Evolutionary conservation across 2,797 vertebrate species (phyloP), one percentile per base, ranked within the genome.

Genomic region (Sus cebifrons): DNA sequence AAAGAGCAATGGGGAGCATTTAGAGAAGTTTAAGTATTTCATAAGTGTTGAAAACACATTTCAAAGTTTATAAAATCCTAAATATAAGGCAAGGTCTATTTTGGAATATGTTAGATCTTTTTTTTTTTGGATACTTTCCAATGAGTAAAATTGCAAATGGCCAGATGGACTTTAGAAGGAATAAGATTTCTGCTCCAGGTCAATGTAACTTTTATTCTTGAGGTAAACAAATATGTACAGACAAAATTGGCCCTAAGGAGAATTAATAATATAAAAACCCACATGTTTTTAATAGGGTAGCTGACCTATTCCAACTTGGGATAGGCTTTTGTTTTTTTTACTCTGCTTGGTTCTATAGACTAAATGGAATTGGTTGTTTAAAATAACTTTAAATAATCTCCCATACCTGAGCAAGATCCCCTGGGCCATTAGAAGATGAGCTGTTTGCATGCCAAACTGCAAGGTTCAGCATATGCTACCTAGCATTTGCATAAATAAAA

Each of bases 401-500:
- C 5, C 23, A 95, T 79, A 86, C 32, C 75, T 56, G 36, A 83
- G 16, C 5, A 87, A 73, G 18, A 74, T 65, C 54, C 83, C 65
- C 21, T 29, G 21, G 85, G 71, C 49, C 68, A 84, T 75, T 94
- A 75, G 32, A 84, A 94, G 25, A 67, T 21, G 40, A 96, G 29
- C 29, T 65, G 79, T 95, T 88, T 94, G 32, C 56, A 74, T 79
- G 78, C 44, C 29, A 88, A 27, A 87, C 20, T 78, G 16, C 62
- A 92, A 62, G 10, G n/a, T 65, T 97, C 86, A 92, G 78, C 90
- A 86, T 91, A 86, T 94, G 96, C 60, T 44, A 13, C 13, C 36
- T 58, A 86, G 67, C 71, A 95, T 91, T 94, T 97, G 70, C 60
- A 91, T 95, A 96, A 89, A 95, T 73, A 94, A 83, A 91, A 92